These are phyloP conservation scores for Notarius lentiginosus DNA, from an alignment of 2,113 vertebrate genomes.

Conservation along the genomic window DNA sequence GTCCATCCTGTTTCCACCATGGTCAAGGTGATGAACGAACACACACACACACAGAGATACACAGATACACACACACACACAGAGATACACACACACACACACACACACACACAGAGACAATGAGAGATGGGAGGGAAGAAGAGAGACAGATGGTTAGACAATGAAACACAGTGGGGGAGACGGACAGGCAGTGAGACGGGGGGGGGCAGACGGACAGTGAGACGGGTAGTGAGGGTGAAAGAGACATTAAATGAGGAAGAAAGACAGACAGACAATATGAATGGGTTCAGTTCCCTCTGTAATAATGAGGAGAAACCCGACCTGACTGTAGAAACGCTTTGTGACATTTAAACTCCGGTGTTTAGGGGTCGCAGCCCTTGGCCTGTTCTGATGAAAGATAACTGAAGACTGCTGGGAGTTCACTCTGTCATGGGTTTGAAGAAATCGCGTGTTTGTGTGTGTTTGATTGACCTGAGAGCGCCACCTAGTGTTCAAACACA, in stretches of 20 bases:
- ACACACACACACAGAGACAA: neutral
- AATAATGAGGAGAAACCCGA: neutral
- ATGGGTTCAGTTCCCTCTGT: too few species aligned
- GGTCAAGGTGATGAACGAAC: constrained; percentile 83
- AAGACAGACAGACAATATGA: too few species aligned
- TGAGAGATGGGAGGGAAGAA: neutral
- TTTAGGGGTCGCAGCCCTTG: neutral
- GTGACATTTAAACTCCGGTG: neutral
- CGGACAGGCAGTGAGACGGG: neutral
- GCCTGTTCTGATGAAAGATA: neutral
- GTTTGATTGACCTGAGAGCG: neutral
- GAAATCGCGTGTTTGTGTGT: neutral
- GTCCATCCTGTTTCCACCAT: constrained; percentile 93
- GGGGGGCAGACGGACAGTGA: neutral
- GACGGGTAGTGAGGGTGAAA: neutral
- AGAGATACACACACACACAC: neutral
- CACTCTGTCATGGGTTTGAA: too few species aligned
- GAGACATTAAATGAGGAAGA: neutral
- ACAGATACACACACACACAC: too few species aligned
- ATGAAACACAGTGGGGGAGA: too few species aligned
- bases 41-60: neutral
- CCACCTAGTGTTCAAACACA: neutral
- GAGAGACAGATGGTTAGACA: neutral
- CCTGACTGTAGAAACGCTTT: neutral
- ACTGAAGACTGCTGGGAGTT: too few species aligned